A percentile compares a stretch with the other conserved stretches of the same genome.
phyloP scores from a whole-genome alignment of 2,113 vertebrate species.

The Antidorcas marsupialis region DNA sequence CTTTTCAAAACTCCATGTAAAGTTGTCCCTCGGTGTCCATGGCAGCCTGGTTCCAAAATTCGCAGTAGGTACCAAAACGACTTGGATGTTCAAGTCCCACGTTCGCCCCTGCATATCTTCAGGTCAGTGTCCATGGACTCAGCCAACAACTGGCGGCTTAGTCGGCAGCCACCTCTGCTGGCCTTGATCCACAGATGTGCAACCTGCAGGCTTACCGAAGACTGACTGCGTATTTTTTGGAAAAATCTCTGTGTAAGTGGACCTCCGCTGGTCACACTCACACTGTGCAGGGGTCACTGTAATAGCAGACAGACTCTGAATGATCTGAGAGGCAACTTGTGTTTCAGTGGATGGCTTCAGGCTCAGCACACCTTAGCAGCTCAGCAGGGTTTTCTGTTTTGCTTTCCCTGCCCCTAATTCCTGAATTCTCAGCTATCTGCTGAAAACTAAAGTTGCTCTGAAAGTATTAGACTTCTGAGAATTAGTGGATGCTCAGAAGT shows the following conservation, averaged over 20 bases:
- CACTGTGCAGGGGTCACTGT: neutral
- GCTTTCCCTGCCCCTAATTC: neutral
- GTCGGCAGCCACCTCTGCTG: neutral
- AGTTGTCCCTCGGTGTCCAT: neutral
- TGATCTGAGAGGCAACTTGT: neutral
- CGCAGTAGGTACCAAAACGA: neutral
- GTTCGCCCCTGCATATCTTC: neutral
- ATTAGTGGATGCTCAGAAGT: neutral
- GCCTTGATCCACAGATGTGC: neutral
- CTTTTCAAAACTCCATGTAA: neutral
- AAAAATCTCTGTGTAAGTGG: too few relatives aligned
- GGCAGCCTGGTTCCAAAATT: neutral
- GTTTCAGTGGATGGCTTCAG: neutral
- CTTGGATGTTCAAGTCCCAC: neutral
- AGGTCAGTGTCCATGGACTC: neutral
- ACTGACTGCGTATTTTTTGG: neutral
- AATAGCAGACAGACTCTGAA: neutral
- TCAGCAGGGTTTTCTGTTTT: neutral
- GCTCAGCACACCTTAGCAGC: neutral
- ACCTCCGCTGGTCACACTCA: neutral
- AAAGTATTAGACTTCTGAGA: neutral
- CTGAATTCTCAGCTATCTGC: neutral
- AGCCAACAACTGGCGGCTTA: neutral
- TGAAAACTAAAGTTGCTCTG: neutral
- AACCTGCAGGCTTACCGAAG: neutral